A percentile compares a stretch with the other conserved stretches of the same genome.
Evolutionary conservation across 2,113 vertebrate species (phyloP).

Genomic region (Tricholaema leucomelas): DNA sequence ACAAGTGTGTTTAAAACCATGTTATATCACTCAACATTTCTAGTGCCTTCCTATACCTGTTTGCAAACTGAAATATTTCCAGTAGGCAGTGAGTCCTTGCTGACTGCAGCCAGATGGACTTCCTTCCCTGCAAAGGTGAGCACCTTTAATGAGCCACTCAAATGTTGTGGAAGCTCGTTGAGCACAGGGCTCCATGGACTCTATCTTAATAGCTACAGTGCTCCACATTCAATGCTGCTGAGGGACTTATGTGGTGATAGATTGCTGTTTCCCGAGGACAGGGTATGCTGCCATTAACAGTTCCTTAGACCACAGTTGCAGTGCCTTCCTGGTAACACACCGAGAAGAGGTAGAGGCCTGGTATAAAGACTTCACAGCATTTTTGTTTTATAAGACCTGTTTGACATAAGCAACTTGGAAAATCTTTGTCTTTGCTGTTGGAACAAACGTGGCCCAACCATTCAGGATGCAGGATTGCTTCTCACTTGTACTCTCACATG

Average conservation of each 20-base stretch:
- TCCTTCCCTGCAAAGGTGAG: background rate
- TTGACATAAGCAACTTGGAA: background rate
- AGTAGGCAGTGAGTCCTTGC: accelerated
- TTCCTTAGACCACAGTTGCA: accelerated
- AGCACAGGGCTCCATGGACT: background rate
- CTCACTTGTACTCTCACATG: background rate
- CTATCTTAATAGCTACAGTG: accelerated
- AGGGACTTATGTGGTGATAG: accelerated
- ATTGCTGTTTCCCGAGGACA: accelerated
- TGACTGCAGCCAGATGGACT: background rate
- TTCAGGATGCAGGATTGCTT: background rate
- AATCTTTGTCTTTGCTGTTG: background rate
- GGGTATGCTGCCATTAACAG: background rate
- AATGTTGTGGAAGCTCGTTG: background rate
- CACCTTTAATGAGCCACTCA: background rate
- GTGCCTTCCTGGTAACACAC: background rate
- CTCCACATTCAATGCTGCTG: background rate
- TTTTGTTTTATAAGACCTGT: background rate
- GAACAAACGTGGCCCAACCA: background rate
- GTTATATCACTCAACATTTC: accelerated
- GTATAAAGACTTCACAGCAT: background rate
- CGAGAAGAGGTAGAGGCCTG: background rate
- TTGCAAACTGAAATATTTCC: background rate
- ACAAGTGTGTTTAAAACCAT: no score
- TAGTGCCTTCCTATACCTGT: background rate